These are phyloP conservation scores for Tetramorium simillimum DNA, from an alignment of 1,140 invertebrate species.

Conservation along the genomic window DNA sequence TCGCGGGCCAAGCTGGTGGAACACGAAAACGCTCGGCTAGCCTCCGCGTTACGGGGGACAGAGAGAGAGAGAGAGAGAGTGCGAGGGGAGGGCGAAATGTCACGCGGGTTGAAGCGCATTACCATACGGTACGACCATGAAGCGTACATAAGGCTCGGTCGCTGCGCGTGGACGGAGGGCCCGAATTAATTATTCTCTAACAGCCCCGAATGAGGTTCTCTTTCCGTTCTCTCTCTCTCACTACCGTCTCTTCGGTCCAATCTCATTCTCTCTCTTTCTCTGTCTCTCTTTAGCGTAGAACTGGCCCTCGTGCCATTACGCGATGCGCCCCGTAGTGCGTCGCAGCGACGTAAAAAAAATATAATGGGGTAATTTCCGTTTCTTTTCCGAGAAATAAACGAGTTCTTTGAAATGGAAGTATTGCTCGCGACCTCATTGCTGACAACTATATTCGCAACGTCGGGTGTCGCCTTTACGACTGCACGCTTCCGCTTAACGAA, in stretches of 20 bases:
- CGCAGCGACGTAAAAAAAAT: slow-evolving; percentile 23
- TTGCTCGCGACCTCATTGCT: background rate
- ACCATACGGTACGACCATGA: slow-evolving; percentile 70
- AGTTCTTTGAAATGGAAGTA: background rate
- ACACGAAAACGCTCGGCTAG: slow-evolving; percentile 68
- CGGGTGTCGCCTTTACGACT: too few relatives aligned
- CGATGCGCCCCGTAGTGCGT: background rate
- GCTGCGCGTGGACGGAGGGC: slow-evolving; percentile 39
- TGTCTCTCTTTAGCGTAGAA: background rate
- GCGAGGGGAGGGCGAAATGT: slow-evolving; percentile 52
- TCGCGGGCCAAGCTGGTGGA: slow-evolving; percentile 70
- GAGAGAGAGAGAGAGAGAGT: background rate
- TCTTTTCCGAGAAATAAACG: slow-evolving; percentile 28
- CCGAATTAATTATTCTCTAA: slow-evolving; percentile 72
- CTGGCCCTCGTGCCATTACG: background rate
- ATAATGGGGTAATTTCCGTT: slow-evolving; percentile 31
- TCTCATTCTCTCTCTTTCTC: background rate
- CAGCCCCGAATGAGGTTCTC: slow-evolving; percentile 59
- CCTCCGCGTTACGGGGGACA: background rate
- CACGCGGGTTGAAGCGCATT: slow-evolving; percentile 69
- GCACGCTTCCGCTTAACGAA: background rate
- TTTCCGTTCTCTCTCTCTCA: background rate
- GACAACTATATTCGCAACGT: background rate
- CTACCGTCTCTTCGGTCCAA: background rate
- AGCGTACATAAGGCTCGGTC: slow-evolving; percentile 63